A percentile compares a stretch with the other conserved stretches of the same genome.
Conservation (phyloP, 1,140 invertebrate genomes). For the Ips typographus region DNA sequence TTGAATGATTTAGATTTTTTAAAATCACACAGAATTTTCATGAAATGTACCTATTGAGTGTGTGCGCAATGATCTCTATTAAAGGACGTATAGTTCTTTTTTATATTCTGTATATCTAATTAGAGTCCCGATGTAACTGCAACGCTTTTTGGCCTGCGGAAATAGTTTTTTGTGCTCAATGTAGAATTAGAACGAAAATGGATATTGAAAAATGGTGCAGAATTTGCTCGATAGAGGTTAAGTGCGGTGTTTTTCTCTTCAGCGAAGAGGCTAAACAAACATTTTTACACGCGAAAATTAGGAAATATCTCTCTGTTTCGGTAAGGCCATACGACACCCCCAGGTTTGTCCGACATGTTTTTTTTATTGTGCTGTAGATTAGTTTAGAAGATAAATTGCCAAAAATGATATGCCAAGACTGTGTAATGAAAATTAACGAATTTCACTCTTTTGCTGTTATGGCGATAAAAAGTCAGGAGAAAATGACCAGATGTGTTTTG, state of each 20-base stretch:
- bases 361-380: conserved; percentile 25
- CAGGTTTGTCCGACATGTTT: conserved; percentile 15
- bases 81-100: conserved; percentile 42
- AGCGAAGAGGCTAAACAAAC: conserved; percentile 56
- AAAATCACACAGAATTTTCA: conserved; percentile 45
- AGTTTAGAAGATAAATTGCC: conserved; percentile 57
- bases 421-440: conserved; percentile 57
- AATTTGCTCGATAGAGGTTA: conserved; percentile 56
- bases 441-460: conserved; percentile 61
- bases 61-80: conserved; percentile 47
- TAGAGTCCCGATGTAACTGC: conserved; percentile 28
- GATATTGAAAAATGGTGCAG: conserved; percentile 51
- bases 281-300: conserved; percentile 58
- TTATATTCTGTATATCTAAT: conserved; percentile 36
- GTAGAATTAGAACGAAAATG: conserved; percentile 44
- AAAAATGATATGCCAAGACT: conserved; percentile 59
- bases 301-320: conserved; percentile 59
- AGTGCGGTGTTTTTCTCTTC: conserved; percentile 56
- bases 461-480: conserved; percentile 59
- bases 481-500: conserved; percentile 53
- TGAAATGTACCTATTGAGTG: conserved; percentile 49
- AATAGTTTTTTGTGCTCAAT: conserved; percentile 34
- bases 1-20: conserved; percentile 38
- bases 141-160: conserved; percentile 15
- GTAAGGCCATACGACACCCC: conserved; percentile 44